Conservation (phyloP, 2,888 invertebrate species). For the Pheosia tremula region DNA sequence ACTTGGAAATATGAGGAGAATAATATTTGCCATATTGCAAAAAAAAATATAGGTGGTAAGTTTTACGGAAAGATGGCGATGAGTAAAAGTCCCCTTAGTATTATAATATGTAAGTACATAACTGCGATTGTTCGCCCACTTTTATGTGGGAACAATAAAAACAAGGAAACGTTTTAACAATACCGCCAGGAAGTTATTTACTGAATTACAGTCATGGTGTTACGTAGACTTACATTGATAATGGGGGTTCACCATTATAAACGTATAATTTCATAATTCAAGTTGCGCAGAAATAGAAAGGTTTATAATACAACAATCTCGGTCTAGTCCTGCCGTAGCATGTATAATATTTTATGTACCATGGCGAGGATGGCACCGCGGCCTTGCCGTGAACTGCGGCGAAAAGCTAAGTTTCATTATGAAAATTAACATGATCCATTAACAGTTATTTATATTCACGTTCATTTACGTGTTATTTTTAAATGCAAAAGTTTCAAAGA, state of each 20-base stretch:
- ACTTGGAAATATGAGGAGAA: too few species aligned
- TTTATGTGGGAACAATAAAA: slow-evolving; percentile 29
- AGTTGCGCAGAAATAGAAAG: slow-evolving; percentile 13
- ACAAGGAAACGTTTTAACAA: slow-evolving; percentile 21
- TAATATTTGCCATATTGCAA: too few species aligned
- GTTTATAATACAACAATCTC: slow-evolving; percentile 22
- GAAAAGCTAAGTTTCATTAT: slow-evolving; percentile 44
- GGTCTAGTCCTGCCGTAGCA: slow-evolving; percentile 16
- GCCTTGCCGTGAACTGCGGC: slow-evolving; percentile 43
- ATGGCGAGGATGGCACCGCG: slow-evolving; percentile 47
- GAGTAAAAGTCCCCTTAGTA: slow-evolving; percentile 10
- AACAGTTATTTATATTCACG: slow-evolving; percentile 29
- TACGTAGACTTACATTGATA: slow-evolving; percentile 27
- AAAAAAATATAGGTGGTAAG: too few species aligned
- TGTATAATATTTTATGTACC: slow-evolving; percentile 42
- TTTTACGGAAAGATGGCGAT: too few species aligned
- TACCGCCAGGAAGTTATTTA: slow-evolving; percentile 12
- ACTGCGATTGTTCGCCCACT: slow-evolving; percentile 15
- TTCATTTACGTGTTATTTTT: slow-evolving; percentile 23
- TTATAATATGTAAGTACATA: slow-evolving; percentile 14
- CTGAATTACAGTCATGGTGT: slow-evolving; percentile 17
- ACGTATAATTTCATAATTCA: slow-evolving; percentile 12
- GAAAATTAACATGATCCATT: slow-evolving; percentile 41
- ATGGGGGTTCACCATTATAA: slow-evolving; percentile 5
- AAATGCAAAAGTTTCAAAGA: slow-evolving; percentile 14